Conservation (phyloP, 2,888 invertebrate species). For the Heterodera filipjevi region DNA sequence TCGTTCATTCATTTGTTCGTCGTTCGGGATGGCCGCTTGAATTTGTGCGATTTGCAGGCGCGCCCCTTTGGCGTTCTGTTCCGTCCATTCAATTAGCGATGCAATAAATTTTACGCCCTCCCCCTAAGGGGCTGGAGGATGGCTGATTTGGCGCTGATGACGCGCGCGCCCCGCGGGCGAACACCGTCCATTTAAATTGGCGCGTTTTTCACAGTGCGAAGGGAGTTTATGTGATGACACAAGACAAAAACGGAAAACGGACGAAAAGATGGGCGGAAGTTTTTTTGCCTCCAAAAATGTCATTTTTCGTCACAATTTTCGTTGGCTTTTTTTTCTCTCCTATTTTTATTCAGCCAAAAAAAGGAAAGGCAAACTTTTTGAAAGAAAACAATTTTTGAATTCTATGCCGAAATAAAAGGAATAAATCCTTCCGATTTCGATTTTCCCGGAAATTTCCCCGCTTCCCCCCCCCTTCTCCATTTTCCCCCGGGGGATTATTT, state of each 20-base stretch:
- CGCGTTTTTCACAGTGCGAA: constrained; percentile 4
- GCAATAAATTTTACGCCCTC: constrained; percentile 1
- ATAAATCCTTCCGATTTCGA: background rate
- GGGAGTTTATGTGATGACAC: background rate
- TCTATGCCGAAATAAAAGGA: too few relatives aligned
- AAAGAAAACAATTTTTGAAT: too few relatives aligned
- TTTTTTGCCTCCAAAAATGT: background rate
- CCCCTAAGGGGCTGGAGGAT: background rate
- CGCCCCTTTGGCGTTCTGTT: constrained; percentile 2
- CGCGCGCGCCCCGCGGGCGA: constrained; percentile 3
- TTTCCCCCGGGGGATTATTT: too few relatives aligned
- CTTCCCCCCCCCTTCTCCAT: too few relatives aligned
- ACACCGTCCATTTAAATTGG: background rate
- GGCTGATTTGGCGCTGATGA: background rate
- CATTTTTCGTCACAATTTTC: background rate
- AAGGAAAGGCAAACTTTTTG: background rate
- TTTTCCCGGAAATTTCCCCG: background rate
- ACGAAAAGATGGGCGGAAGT: background rate
- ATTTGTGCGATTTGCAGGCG: constrained; percentile 6
- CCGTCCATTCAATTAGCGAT: constrained; percentile 5
- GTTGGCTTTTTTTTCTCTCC: background rate
- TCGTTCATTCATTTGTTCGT: too few relatives aligned
- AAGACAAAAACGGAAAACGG: background rate
- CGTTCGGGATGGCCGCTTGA: constrained; percentile 2
- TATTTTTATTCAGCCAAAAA: background rate